These are phyloP conservation scores for Diaperis boleti DNA, from an alignment of 2,888 invertebrate genomes.

Conservation along the genomic window DNA sequence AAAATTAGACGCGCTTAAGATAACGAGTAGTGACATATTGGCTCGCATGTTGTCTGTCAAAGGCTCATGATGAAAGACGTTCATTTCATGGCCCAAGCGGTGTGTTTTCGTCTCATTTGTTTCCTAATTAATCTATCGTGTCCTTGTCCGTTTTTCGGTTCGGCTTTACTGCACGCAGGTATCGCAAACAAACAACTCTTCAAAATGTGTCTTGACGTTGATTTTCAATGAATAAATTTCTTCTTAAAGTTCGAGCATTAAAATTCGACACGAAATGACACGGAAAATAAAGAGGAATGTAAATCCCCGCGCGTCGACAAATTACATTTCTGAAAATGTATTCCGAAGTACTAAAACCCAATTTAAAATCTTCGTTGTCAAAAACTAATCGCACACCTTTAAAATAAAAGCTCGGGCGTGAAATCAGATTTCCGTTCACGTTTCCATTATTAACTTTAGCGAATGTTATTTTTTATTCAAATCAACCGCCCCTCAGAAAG, in stretches of 20 bases:
- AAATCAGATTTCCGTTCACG: conserved; percentile 67
- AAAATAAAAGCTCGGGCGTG: conserved; percentile 63
- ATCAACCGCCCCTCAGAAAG: conserved; percentile 55
- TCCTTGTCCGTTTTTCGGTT: conserved; percentile 43
- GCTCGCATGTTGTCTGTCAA: conserved; percentile 52
- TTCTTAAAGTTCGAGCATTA: conserved; percentile 34
- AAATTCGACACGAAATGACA: conserved; percentile 38
- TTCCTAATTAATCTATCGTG: conserved; percentile 59
- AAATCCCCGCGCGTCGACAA: conserved; percentile 55
- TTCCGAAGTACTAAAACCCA: conserved; percentile 63
- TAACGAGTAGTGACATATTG: conserved; percentile 40
- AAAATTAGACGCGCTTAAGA: conserved; percentile 27
- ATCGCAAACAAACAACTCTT: conserved; percentile 21
- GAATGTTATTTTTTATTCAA: conserved; percentile 68
- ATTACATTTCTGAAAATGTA: conserved; percentile 62
- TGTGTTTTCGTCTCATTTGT: conserved; percentile 63
- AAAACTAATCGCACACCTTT: conserved; percentile 66
- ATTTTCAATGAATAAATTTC: conserved; percentile 45
- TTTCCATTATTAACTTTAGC: conserved; percentile 67
- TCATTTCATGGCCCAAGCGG: conserved; percentile 59
- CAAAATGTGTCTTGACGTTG: conserved; percentile 16
- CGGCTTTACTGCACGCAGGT: not conserved
- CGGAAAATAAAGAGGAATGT: conserved; percentile 44
- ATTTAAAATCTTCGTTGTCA: conserved; percentile 65
- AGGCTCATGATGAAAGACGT: conserved; percentile 59